A percentile compares a stretch with the other conserved stretches of the same genome.
Evolutionary conservation across 2,113 vertebrate genomes (phyloP).

Genomic region (Salvelinus namaycush): DNA sequence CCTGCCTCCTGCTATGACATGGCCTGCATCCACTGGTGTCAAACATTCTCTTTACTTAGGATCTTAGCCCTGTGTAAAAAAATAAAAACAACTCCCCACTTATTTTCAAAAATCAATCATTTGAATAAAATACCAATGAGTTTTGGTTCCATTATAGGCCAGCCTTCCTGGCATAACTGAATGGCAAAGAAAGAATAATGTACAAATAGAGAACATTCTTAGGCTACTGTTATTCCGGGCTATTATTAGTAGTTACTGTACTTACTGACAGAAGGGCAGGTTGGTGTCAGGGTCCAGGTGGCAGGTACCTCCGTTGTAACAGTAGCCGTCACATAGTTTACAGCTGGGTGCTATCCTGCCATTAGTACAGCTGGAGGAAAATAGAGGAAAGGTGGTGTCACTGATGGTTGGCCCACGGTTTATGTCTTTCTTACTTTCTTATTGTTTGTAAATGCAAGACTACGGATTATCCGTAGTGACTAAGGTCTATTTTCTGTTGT

Average conservation of each 20-base stretch:
- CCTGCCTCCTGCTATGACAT: constrained; percentile 50
- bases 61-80: constrained; percentile 48
- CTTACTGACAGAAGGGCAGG: constrained; percentile 95
- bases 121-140: constrained; percentile 26
- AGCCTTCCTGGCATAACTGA: constrained; percentile 30
- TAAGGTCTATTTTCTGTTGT: too few relatives aligned
- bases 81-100: constrained; percentile 6
- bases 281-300: constrained; percentile 95
- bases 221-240: constrained; percentile 34
- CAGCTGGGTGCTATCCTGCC: constrained; percentile 95
- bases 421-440: too few relatives aligned
- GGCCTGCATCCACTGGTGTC: constrained; percentile 47
- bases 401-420: too few relatives aligned
- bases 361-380: constrained; percentile 86
- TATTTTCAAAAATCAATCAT: constrained; percentile 10
- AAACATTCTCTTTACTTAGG: constrained; percentile 51
- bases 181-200: background rate
- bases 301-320: constrained; percentile 96
- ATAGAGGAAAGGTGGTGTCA: constrained; percentile 4
- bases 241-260: constrained; percentile 83
- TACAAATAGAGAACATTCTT: constrained; percentile 29
- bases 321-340: constrained; percentile 97
- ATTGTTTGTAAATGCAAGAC: too few relatives aligned
- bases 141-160: constrained; percentile 38
- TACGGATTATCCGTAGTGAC: too few relatives aligned